These are phyloP conservation scores for Sanderia malayensis DNA, from an alignment of 30 jellyfish, hydroid and myxozoan genomes.

Conservation along the genomic window DNA sequence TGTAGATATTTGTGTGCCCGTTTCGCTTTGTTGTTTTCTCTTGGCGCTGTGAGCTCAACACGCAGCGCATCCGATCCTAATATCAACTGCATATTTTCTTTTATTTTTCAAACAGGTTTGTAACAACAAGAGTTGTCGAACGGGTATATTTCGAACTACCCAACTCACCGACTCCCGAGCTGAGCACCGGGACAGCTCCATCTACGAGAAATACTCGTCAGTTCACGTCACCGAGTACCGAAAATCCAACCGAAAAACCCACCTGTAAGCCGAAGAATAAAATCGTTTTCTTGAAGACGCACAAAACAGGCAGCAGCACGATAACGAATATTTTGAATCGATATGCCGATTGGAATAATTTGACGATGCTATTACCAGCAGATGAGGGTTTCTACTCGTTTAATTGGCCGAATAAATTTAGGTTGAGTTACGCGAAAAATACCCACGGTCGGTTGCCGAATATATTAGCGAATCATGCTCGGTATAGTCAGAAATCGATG, in stretches of 20 bases:
- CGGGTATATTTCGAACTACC: constrained; percentile 74
- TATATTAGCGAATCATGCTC: constrained; percentile 94
- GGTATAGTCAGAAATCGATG: constrained; percentile 92
- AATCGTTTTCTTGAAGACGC: constrained; percentile 88
- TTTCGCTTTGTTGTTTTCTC: too few relatives aligned
- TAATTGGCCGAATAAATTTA: constrained; percentile 94
- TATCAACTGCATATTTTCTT: too few relatives aligned
- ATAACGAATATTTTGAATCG: constrained; percentile 91
- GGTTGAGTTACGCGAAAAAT: constrained; percentile 60
- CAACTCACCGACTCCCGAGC: constrained; percentile 41
- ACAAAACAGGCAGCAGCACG: constrained; percentile 95
- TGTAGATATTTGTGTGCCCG: too few relatives aligned
- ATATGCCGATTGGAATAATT: constrained; percentile 85
- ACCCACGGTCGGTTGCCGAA: constrained; percentile 65
- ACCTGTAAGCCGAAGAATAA: constrained; percentile 65
- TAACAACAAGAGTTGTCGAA: constrained; percentile 74
- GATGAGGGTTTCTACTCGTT: constrained; percentile 71
- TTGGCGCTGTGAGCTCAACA: too few relatives aligned
- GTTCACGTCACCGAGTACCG: constrained; percentile 6
- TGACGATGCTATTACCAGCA: constrained; percentile 76
- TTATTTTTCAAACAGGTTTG: constrained; percentile 54
- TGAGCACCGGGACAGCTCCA: not conserved
- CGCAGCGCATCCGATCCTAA: too few relatives aligned
- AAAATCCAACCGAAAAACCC: constrained; percentile 15
- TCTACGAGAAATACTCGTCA: not conserved